Evolutionary conservation across 1,140 invertebrate genomes (phyloP).

Genomic region (Drosophila truncata): DNA sequence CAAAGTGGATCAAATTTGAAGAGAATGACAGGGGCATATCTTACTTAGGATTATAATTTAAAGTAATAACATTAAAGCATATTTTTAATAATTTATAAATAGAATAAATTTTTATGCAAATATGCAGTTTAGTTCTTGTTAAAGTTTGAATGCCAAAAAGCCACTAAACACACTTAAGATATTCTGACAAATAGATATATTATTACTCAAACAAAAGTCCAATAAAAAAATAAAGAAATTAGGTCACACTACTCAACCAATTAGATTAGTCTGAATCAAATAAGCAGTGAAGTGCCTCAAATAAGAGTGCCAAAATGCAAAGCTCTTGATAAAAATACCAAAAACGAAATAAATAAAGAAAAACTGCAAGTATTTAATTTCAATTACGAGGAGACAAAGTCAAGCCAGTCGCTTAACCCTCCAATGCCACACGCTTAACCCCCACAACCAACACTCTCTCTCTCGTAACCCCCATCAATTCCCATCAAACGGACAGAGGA

Average conservation of each 20-base stretch:
- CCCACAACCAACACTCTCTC: neutral
- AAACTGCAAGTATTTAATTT: slow-evolving; percentile 72
- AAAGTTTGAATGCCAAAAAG: neutral
- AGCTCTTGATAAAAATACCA: neutral
- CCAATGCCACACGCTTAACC: slow-evolving; percentile 9
- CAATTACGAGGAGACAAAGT: slow-evolving; percentile 57
- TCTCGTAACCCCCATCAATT: slow-evolving; percentile 28
- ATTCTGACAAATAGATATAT: neutral
- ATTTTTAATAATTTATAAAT: neutral
- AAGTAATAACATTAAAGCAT: neutral
- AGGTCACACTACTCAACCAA: slow-evolving; percentile 3
- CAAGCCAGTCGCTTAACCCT: slow-evolving; percentile 27
- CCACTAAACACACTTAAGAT: neutral
- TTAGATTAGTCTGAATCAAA: slow-evolving; percentile 11
- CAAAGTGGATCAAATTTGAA: neutral
- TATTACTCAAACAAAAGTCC: neutral
- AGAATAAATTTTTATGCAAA: neutral
- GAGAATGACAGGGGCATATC: neutral
- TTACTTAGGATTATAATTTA: neutral
- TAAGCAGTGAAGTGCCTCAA: slow-evolving; percentile 3
- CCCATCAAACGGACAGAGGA: slow-evolving; percentile 18
- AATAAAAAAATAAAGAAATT: neutral
- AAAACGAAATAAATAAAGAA: slow-evolving; percentile 17
- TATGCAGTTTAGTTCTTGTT: neutral
- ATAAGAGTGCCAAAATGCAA: slow-evolving; percentile 7